Base-by-base conservation (phyloP, 2,888 invertebrate species). In the Lepeophtheirus nordmannii region DNA sequence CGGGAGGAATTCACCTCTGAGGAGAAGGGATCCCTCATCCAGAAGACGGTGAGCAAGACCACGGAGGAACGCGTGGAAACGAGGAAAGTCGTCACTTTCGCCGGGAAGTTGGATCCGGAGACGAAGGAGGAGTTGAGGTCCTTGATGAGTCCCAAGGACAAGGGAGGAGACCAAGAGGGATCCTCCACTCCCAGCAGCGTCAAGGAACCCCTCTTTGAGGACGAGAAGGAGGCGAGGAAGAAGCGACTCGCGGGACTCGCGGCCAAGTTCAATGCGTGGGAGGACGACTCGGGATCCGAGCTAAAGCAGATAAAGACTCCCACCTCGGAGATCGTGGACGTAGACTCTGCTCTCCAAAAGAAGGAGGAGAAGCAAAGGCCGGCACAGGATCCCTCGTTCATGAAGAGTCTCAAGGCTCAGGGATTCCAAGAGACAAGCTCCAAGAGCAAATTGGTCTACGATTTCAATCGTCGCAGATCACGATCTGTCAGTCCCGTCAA, bases 371-470 rank as follows among this genome's bases (percentile, higher is more conserved):
- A 8, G 5, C 53, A 14, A 30, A 30, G 30, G 7, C 30, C 30
- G 30, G 30, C 30, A 7, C 53, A 62, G 23, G 63, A 63, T 56
- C 63, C 63, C 2, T 20, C 41, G 22, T 53, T 63, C 22, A 37
- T 63, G 20, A 46, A 63, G 14, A 66, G 66, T 30, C 60, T 66
- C 12, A 59, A 89, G 80, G 83, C 84, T 73, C 87, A 87, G 79
- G 89, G 89, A 71, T 89, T 85, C 80, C 84, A 84, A 75, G 83
- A 87, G 71, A 85, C 86, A 70, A 82, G 83, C 70, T 83, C 85
- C 74, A 83, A 83, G 75, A 81, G 84, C 73, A 85, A 85, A 75
- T 82, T 89, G 75, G 82, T 85, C 69, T 89, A 86, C 80, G 83
- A 87, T 73, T 89, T 86, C 74, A 74, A 69, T 9, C 20, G 20